Conservation (phyloP, 2,888 invertebrate genomes). For the Sipha maydis region DNA sequence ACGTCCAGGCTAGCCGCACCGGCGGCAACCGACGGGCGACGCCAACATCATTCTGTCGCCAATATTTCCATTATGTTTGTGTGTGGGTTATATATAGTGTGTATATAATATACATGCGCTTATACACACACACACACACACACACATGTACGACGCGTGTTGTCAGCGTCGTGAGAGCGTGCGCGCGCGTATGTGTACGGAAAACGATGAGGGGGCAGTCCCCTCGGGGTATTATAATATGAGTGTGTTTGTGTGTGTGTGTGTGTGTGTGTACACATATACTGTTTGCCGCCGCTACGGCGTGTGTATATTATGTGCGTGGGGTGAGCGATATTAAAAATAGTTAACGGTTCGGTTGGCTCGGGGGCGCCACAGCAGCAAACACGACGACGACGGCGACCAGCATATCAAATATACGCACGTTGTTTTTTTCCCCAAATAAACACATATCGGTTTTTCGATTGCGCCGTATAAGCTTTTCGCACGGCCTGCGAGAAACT, state of each 20-base stretch:
- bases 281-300: background rate
- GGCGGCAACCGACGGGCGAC: conserved; percentile 61
- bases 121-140: background rate
- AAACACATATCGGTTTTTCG: background rate
- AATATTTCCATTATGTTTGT: conserved; percentile 62
- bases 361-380: conserved; percentile 20
- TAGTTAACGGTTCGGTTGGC: conserved; percentile 54
- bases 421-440: conserved; percentile 4
- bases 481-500: background rate
- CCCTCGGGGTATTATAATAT: conserved; percentile 48
- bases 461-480: background rate
- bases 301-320: background rate
- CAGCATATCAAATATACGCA: background rate
- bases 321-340: conserved; percentile 41
- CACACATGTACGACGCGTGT: background rate
- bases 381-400: background rate
- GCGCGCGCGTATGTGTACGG: background rate
- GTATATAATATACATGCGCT: background rate
- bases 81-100: conserved; percentile 45
- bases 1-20: conserved; percentile 62
- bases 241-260: background rate
- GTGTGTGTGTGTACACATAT: background rate
- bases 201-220: conserved; percentile 5
- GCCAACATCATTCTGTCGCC: conserved; percentile 63
- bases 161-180: background rate